phyloP scores from a whole-genome alignment of 1,140 invertebrate genomes.

The Orussus abietinus region DNA sequence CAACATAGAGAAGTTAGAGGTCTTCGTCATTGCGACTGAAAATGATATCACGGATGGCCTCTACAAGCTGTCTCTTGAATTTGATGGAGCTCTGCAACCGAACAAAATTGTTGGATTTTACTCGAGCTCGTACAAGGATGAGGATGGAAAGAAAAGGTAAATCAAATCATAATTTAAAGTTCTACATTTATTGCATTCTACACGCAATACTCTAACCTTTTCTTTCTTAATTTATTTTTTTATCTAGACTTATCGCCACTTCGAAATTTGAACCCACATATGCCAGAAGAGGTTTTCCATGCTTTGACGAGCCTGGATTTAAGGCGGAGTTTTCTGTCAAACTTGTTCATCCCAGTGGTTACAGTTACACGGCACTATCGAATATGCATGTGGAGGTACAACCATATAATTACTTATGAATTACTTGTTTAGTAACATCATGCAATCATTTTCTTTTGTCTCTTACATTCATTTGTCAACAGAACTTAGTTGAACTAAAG shows the following conservation, averaged over 20 bases:
- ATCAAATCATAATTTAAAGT: conserved; percentile 2
- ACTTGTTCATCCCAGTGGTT: conserved; percentile 63
- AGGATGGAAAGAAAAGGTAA: conserved; percentile 60
- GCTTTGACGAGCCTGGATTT: conserved; percentile 92
- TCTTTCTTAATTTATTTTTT: conserved; percentile 14
- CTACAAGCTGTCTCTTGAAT: conserved; percentile 65
- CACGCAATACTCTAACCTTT: conserved; percentile 7
- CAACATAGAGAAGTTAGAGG: conserved; percentile 55
- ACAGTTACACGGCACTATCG: conserved; percentile 69
- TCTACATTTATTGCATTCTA: conserved; percentile 7
- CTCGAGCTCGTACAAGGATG: conserved; percentile 67
- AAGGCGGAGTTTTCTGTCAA: conserved; percentile 84
- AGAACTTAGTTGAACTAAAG: too few relatives aligned
- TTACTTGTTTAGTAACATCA: too few relatives aligned
- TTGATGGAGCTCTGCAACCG: conserved; percentile 62
- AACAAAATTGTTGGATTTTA: conserved; percentile 76
- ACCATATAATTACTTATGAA: too few relatives aligned
- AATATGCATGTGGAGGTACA: conserved; percentile 68
- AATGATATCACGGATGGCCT: conserved; percentile 55
- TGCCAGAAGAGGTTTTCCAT: conserved; percentile 87
- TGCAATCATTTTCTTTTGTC: too few relatives aligned
- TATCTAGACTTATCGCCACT: conserved; percentile 73
- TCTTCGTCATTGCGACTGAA: conserved; percentile 61
- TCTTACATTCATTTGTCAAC: too few relatives aligned
- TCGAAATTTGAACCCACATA: conserved; percentile 93